Base-by-base conservation (phyloP, 2,888 invertebrate species). In the Cheilosia scutellata region DNA sequence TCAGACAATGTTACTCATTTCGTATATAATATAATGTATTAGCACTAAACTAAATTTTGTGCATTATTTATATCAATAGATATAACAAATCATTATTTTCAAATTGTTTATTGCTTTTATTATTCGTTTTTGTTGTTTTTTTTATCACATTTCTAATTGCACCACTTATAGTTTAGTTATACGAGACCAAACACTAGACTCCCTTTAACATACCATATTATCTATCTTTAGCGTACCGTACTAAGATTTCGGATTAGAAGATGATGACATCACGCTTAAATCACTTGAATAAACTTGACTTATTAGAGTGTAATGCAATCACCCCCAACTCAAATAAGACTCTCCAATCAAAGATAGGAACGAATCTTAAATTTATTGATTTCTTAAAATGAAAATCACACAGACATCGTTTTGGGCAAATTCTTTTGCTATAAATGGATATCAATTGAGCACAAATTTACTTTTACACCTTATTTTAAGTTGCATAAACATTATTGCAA, bases 311-410 rank as follows among this genome's bases (percentile, higher is more conserved):
- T 53, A 80, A 84, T 75, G 80, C 80, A 58, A 84, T 80, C 70
- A 71, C 51, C 58, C 37, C 51, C 63, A 44, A 57, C 62, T 74
- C 37, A 37, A 75, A 65, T 25, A 49, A 63, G 79, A 57, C 31
- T 31, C 44, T 16, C 37, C 49, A 40, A 79, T 63, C 74, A 37
- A 53, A 71, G 57, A 42, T 40, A 47, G 40, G n/a, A 78, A 25
- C 47, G 66, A 72, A 49, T 66, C 79, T 84, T 79, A 57, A 72
- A 84, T 70, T 84, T 84, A 84, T 84, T 80, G 84, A 84, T 84
- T 84, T 84, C 80, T 84, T 84, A 31, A 80, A 65, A 51, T 74
- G 49, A 60, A 80, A 65, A 51, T 74, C 55, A 60, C 66, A 51
- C 77, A 62, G 72, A 42, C 68, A 6, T 33, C 42, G 58, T 62